These are phyloP conservation scores for Celastrina argiolus DNA, from an alignment of 2,888 invertebrate species.

Conservation along the genomic window DNA sequence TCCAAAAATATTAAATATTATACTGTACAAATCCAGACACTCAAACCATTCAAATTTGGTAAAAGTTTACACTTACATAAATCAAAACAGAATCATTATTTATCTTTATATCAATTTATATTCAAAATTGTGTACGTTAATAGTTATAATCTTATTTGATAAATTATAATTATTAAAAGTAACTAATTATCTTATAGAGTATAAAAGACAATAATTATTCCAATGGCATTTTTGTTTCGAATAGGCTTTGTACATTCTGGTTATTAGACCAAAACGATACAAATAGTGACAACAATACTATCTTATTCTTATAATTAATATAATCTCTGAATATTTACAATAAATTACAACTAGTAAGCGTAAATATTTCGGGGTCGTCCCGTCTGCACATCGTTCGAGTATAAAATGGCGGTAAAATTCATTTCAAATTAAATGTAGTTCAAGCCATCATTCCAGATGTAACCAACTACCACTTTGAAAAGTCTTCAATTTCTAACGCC, in stretches of 20 bases:
- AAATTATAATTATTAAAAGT: not conserved
- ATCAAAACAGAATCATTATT: not conserved
- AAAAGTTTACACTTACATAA: not conserved
- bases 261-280: conserved; percentile 2
- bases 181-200: not conserved
- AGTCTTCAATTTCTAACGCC: not conserved
- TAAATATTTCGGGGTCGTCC: conserved; percentile 29
- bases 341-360: conserved; percentile 33
- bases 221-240: not conserved
- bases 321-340: conserved; percentile 21
- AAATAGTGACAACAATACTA: not conserved
- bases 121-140: not conserved
- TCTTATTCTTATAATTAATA: conserved; percentile 14
- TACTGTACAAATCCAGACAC: not conserved
- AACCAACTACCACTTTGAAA: conserved; percentile 8
- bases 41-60: not conserved
- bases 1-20: not conserved
- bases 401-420: conserved; percentile 12
- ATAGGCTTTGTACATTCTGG: not conserved
- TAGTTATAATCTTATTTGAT: not conserved
- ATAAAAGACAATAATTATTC: not conserved
- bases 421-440: not conserved
- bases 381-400: conserved; percentile 23
- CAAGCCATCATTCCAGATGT: not conserved
- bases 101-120: not conserved